Conservation (phyloP, 2,888 invertebrate species). For the Nomada lathburiana region DNA sequence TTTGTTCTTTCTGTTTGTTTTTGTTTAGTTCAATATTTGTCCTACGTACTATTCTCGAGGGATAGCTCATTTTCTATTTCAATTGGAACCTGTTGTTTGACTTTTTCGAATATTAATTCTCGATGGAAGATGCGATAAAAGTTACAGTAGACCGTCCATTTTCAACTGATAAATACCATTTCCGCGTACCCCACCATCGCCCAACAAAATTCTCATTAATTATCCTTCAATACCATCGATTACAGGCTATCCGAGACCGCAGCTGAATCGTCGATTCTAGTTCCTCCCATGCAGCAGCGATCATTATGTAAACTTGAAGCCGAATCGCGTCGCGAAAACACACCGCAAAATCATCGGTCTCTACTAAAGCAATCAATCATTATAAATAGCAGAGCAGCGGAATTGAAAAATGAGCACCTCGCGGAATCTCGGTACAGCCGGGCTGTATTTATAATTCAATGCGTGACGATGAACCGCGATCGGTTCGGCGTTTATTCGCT, state of each 20-base stretch:
- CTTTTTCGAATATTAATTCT: background rate
- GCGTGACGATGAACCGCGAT: background rate
- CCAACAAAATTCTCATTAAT: constrained; percentile 19
- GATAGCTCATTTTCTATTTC: no score
- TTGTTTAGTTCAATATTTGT: no score
- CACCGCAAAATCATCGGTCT: background rate
- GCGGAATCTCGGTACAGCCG: background rate
- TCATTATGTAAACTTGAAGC: constrained; percentile 34
- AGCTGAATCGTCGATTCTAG: constrained; percentile 3
- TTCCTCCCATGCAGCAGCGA: background rate
- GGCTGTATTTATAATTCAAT: background rate
- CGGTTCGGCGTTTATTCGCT: background rate
- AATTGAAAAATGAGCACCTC: background rate
- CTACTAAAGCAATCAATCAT: background rate
- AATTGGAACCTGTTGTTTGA: no score
- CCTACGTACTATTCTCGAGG: no score
- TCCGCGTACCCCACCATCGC: background rate
- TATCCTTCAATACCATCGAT: constrained; percentile 30
- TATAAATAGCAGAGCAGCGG: background rate
- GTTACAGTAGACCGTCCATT: background rate
- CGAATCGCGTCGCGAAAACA: background rate
- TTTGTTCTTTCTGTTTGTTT: background rate
- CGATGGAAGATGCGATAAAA: background rate
- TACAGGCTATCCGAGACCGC: background rate
- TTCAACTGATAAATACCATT: background rate